Evolutionary conservation across 2,797 vertebrate species (phyloP).

Genomic region (Pipistrellus nathusii): DNA sequence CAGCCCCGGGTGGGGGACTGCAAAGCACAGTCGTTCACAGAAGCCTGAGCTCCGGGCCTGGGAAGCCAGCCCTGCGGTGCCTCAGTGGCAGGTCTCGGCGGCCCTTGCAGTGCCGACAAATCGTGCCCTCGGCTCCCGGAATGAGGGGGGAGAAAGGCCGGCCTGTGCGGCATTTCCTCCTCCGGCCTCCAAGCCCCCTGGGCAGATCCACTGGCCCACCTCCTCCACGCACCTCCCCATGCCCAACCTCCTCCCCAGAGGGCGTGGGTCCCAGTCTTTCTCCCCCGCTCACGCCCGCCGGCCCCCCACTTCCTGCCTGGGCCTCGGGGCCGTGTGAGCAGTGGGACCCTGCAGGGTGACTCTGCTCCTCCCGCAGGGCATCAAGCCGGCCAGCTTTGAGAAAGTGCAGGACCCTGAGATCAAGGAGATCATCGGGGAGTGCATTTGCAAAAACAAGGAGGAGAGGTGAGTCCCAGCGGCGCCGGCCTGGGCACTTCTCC

Average conservation of each 20-base stretch:
- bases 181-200: background rate
- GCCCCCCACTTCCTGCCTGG: background rate
- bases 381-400: constrained; percentile 98
- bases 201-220: background rate
- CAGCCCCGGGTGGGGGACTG: too few relatives aligned
- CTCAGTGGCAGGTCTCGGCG: background rate
- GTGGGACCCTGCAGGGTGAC: background rate
- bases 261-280: background rate
- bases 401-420: constrained; percentile 98
- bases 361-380: constrained; percentile 90
- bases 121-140: too few relatives aligned
- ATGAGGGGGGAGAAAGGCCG: background rate
- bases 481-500: background rate
- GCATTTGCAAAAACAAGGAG: constrained; percentile 97
- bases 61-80: background rate
- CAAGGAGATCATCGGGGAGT: constrained; percentile 99
- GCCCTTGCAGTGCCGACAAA: background rate
- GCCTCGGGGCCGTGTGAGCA: background rate
- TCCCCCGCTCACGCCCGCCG: background rate
- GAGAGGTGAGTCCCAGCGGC: constrained; percentile 92
- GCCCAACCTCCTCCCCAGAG: background rate
- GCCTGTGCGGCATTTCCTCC: background rate
- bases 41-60: background rate
- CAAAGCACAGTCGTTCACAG: background rate
- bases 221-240: too few relatives aligned